A percentile compares a stretch with the other conserved stretches of the same genome.
Evolutionary conservation across 1,140 invertebrate genomes (phyloP).

Genomic region (Drosophila sucinea): DNA sequence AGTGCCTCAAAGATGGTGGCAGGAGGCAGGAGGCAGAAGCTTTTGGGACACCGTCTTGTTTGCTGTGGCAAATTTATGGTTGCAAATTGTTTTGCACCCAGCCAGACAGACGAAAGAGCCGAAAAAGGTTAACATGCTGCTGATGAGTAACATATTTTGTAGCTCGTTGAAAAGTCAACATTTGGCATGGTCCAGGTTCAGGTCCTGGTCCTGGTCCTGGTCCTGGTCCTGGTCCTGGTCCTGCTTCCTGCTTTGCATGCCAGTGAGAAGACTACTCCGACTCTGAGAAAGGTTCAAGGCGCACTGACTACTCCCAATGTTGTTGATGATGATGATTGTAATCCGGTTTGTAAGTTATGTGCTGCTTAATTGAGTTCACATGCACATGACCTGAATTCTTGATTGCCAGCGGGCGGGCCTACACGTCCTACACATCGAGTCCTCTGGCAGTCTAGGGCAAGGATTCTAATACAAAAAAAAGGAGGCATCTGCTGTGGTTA

Average conservation of each 20-base stretch:
- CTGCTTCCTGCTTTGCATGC: conserved; percentile 72
- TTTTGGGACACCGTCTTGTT: conserved; percentile 36
- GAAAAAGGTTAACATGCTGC: conserved; percentile 70
- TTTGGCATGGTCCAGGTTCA: conserved; percentile 17
- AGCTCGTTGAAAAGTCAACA: conserved; percentile 71
- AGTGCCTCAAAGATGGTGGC: conserved; percentile 28
- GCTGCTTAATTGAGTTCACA: conserved; percentile 83
- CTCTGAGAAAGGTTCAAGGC: conserved; percentile 45
- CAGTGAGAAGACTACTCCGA: conserved; percentile 39
- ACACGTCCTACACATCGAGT: conserved; percentile 12
- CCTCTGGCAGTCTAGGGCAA: conserved; percentile 6
- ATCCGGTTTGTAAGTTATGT: conserved; percentile 83
- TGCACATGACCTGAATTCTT: conserved; percentile 83
- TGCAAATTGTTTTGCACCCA: conserved; percentile 81
- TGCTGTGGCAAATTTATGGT: conserved; percentile 75
- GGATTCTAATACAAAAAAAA: conserved; percentile 58
- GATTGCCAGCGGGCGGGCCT: conserved; percentile 52
- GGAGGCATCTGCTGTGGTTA: conserved; percentile 40
- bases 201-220: conserved; percentile 40
- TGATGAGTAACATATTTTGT: conserved; percentile 75
- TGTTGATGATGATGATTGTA: conserved; percentile 82
- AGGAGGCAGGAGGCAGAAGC: neutral
- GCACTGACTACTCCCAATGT: conserved; percentile 31
- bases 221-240: conserved; percentile 4
- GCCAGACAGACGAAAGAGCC: conserved; percentile 36